These are phyloP conservation scores for Anomalospiza imberbis DNA, from an alignment of 2,797 vertebrate species.

Conservation along the genomic window DNA sequence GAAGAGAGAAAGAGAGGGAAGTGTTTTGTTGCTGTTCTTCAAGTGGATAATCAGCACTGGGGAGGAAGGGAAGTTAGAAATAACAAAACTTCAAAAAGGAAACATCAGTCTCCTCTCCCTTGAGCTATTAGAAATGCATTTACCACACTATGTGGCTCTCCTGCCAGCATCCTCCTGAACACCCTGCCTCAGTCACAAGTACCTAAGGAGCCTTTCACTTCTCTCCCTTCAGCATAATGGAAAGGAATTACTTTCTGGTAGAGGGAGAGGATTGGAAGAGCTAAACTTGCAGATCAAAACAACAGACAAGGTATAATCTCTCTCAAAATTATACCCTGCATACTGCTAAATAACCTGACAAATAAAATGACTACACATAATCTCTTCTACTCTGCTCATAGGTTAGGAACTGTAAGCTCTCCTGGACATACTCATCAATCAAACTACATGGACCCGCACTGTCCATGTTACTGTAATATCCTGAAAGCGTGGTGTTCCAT, in stretches of 20 bases:
- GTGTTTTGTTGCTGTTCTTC: neutral
- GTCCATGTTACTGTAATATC: neutral
- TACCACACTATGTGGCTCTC: fast-evolving
- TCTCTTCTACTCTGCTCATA: neutral
- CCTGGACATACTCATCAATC: neutral
- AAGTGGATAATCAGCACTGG: neutral
- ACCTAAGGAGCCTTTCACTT: neutral
- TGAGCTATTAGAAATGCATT: neutral
- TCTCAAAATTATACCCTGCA: neutral
- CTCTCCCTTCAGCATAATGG: neutral
- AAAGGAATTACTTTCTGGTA: neutral
- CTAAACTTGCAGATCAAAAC: neutral
- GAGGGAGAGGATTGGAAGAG: neutral
- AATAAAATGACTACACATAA: neutral
- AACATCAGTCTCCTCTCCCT: fast-evolving
- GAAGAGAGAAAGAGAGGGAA: neutral
- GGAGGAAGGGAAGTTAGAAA: neutral
- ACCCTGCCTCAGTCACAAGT: neutral
- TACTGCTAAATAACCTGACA: neutral
- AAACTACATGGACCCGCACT: neutral
- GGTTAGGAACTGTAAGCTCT: neutral
- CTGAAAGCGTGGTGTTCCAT: neutral
- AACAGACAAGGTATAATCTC: neutral
- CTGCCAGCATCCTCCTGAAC: neutral
- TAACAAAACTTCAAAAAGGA: neutral